Evolutionary conservation across 2,113 vertebrate genomes (phyloP).

Genomic region (Tursiops truncatus): DNA sequence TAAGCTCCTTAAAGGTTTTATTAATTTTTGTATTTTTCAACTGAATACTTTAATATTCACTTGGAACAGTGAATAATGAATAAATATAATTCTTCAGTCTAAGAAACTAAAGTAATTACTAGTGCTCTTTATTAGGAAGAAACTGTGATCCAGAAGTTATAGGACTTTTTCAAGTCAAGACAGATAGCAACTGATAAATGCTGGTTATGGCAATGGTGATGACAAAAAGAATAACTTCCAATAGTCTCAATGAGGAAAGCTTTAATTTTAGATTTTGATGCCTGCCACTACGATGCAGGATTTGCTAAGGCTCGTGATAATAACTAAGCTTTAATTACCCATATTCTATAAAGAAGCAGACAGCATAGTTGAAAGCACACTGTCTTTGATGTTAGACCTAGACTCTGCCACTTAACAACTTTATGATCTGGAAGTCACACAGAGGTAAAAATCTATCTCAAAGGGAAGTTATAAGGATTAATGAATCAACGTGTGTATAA

Average conservation of each 20-base stretch:
- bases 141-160: not conserved
- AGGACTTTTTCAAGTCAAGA: conserved; percentile 12
- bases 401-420: not conserved
- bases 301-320: not conserved
- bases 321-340: not conserved
- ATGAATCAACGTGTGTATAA: not conserved
- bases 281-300: not conserved
- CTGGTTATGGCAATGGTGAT: not conserved
- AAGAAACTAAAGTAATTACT: conserved; percentile 35
- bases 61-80: not conserved
- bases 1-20: conserved; percentile 16
- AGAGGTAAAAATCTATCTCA: conserved; percentile 5
- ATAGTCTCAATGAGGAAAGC: not conserved
- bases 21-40: not conserved
- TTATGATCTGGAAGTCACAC: conserved; percentile 25
- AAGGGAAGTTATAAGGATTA: conserved; percentile 26
- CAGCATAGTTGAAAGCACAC: not conserved
- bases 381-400: not conserved
- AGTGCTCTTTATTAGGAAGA: conserved; percentile 31
- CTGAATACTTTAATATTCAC: conserved; percentile 12
- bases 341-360: conserved; percentile 25
- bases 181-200: not conserved
- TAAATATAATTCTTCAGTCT: conserved; percentile 13
- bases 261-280: conserved; percentile 14
- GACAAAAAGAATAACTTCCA: conserved; percentile 4